Evolutionary conservation across 2,888 invertebrate genomes (phyloP).

Genomic region (Drosophila subsilvestris): DNA sequence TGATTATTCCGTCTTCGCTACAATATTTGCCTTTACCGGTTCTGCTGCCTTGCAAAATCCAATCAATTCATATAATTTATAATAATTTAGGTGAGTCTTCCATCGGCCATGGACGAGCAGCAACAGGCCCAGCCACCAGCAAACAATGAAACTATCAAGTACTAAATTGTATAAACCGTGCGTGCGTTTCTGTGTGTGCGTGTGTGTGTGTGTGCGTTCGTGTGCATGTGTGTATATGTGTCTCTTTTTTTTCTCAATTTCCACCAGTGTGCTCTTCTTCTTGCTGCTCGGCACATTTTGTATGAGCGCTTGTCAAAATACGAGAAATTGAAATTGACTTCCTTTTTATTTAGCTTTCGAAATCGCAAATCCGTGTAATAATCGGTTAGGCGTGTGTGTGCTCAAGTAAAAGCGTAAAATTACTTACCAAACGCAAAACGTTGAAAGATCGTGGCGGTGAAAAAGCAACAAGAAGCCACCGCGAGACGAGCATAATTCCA

Average conservation of each 20-base stretch:
- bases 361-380: neutral
- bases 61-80: constrained; percentile 42
- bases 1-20: constrained; percentile 34
- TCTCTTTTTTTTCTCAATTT: constrained; percentile 44
- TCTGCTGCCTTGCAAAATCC: constrained; percentile 41
- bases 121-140: neutral
- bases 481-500: constrained; percentile 10
- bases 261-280: constrained; percentile 61
- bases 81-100: constrained; percentile 42
- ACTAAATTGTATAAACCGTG: constrained; percentile 12
- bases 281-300: constrained; percentile 76
- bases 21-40: constrained; percentile 50
- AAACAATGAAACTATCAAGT: constrained; percentile 1
- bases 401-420: neutral
- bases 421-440: neutral
- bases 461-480: constrained; percentile 40
- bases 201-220: constrained; percentile 18
- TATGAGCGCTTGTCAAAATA: constrained; percentile 78
- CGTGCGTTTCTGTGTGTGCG: constrained; percentile 7
- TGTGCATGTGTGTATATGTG: constrained; percentile 39
- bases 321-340: constrained; percentile 66
- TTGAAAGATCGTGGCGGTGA: constrained; percentile 29
- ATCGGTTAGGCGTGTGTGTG: neutral
- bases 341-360: constrained; percentile 25
- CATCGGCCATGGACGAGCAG: neutral